Evolutionary conservation across 2,888 invertebrate species (phyloP).

Genomic region (Lysandra coridon): DNA sequence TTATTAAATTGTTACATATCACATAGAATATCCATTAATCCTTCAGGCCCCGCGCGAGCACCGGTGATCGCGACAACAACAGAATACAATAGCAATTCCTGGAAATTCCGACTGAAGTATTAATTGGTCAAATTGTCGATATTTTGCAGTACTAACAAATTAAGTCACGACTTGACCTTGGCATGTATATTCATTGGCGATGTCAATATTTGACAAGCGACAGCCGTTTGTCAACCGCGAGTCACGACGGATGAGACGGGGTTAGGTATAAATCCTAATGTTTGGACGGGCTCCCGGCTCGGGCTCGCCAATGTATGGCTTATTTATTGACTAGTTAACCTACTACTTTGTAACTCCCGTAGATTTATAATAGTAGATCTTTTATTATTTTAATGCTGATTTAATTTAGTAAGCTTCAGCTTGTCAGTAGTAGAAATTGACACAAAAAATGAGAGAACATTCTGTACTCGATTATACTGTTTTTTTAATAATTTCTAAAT

Average conservation of each 20-base stretch:
- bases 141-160: not conserved
- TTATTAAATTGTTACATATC: not conserved
- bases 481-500: too few relatives aligned
- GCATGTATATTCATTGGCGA: not conserved
- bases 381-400: too few relatives aligned
- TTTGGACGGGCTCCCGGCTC: not conserved
- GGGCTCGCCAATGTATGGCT: not conserved
- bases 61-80: too few relatives aligned
- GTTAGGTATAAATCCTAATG: not conserved
- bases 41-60: too few relatives aligned
- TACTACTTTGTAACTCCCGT: not conserved
- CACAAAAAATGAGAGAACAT: not conserved
- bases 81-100: too few relatives aligned
- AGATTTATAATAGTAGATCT: not conserved
- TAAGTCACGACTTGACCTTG: constrained; percentile 8
- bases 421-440: not conserved
- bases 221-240: not conserved
- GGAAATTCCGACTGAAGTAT: too few relatives aligned
- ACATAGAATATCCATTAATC: not conserved
- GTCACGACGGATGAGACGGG: not conserved
- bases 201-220: constrained; percentile 9
- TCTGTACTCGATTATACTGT: too few relatives aligned
- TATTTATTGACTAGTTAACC: not conserved
- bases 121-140: not conserved
- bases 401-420: too few relatives aligned